Evolutionary conservation across 2,113 vertebrate species (phyloP), one percentile per base, ranked within the genome.

Genomic region (Hylia prasina): DNA sequence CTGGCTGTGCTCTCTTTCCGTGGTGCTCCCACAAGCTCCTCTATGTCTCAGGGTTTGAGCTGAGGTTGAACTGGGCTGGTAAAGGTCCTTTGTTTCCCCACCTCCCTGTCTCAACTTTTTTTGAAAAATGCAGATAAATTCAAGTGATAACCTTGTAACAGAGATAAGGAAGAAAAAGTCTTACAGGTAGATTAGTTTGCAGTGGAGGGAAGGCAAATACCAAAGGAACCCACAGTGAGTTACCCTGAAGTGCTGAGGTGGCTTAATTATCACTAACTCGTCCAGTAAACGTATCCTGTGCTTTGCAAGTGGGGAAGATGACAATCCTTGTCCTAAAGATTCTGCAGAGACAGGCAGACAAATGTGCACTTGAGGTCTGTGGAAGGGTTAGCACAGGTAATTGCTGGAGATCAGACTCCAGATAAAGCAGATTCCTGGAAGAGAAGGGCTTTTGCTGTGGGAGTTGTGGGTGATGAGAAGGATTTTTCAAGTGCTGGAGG

Each of bases 61-160:
- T 93, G 61, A 65, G n/a, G 28, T 44, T 91, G 50, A 86, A 35
- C 22, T n/a, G 47, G 19, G 30, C 40, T 94, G 35, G 65, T 78
- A 57, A 87, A 93, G 37, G 18, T 27, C 42, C 39, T 95, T 73
- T 42, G 58, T 93, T 89, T 91, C 61, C 57, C 27, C n/a, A 30
- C 37, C 53, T 87, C 33, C n/a, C 6, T 44, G 23, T 85, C 57
- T 82, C 53, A 71, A 50, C 48, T 68, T 12, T 82, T 76, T 18
- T 89, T 72, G 72, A 93, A 73, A 78, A 95, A 72, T 54, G 57
- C 40, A 79, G 91, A 93, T 96, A 88, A 92, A 93, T 61, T 40
- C 48, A 79, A 57, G 35, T 23, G 75, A 89, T 90, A 82, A 70
- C 50, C 69, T 94, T 90, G 61, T 86, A 92, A 70, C 37, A 75